Conservation (phyloP, 2,888 invertebrate species). For the Euspilapteryx auroguttella region DNA sequence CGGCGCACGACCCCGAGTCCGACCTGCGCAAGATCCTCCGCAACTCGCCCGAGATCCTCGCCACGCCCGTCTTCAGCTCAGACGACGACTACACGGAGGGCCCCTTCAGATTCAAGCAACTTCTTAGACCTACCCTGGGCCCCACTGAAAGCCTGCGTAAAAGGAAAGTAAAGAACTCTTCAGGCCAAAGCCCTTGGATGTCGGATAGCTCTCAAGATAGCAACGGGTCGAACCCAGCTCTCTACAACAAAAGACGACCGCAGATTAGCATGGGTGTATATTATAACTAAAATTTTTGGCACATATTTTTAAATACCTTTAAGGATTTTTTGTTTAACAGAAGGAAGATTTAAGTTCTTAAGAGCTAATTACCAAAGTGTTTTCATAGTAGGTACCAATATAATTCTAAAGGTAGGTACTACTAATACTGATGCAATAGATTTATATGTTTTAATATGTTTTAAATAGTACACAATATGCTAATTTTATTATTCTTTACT, state of each 20-base stretch:
- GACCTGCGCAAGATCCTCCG: slow-evolving; percentile 48
- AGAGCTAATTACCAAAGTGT: too few relatives aligned
- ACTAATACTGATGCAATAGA: too few relatives aligned
- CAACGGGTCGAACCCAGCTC: slow-evolving; percentile 32
- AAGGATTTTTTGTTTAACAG: too few relatives aligned
- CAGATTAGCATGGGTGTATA: slow-evolving; percentile 53
- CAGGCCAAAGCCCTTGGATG: slow-evolving; percentile 47
- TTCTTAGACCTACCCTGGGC: slow-evolving; percentile 65
- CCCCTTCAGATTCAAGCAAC: slow-evolving; percentile 69
- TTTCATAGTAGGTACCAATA: too few relatives aligned
- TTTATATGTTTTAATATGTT: too few relatives aligned
- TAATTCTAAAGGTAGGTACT: too few relatives aligned
- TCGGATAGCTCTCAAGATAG: slow-evolving; percentile 53
- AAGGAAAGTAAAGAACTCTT: slow-evolving; percentile 54
- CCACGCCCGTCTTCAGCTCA: slow-evolving; percentile 42
- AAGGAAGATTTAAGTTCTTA: too few relatives aligned
- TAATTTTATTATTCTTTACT: too few relatives aligned
- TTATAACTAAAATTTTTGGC: slow-evolving; percentile 23
- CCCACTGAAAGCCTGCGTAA: slow-evolving; percentile 72
- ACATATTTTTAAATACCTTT: slow-evolving; percentile 2
- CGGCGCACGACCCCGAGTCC: slow-evolving; percentile 40
- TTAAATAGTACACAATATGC: too few relatives aligned
- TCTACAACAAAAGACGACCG: slow-evolving; percentile 42
- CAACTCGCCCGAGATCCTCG: slow-evolving; percentile 47
- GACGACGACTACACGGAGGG: slow-evolving; percentile 64